A percentile compares a stretch with the other conserved stretches of the same genome.
Conservation (phyloP, 2,113 vertebrate species). For the Zosterops lateralis region DNA sequence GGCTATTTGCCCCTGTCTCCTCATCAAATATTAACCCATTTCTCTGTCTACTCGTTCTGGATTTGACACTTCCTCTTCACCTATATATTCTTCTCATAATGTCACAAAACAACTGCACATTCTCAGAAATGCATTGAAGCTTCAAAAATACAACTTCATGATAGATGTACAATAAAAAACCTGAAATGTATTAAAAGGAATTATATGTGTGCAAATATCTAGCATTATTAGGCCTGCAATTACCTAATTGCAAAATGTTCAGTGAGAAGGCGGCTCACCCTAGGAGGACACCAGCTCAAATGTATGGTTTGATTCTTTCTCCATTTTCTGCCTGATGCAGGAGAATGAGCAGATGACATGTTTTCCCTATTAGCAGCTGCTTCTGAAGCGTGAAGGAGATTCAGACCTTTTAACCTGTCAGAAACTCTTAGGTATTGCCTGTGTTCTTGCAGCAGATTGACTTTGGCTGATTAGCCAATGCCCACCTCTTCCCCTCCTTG, state of each 20-base stretch:
- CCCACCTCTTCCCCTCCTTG: neutral
- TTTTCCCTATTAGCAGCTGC: neutral
- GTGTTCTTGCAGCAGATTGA: neutral
- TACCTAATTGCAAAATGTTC: neutral
- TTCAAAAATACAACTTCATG: neutral
- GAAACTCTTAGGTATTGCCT: neutral
- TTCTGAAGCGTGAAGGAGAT: neutral
- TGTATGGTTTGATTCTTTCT: neutral
- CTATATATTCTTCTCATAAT: neutral
- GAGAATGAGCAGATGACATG: neutral
- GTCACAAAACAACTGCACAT: neutral
- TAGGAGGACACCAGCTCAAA: neutral
- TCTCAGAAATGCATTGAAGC: neutral
- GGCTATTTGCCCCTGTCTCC: neutral
- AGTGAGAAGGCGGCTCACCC: neutral
- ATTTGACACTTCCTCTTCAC: neutral
- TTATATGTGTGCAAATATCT: neutral
- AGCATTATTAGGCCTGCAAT: neutral
- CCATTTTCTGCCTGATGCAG: neutral
- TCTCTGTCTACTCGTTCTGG: neutral
- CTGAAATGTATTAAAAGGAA: neutral
- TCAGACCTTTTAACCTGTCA: neutral
- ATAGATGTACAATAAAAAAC: neutral
- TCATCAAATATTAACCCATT: neutral
- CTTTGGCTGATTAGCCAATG: too few species aligned